Evolutionary conservation across 2,888 invertebrate genomes (phyloP).

Genomic region (Amitus sp.): DNA sequence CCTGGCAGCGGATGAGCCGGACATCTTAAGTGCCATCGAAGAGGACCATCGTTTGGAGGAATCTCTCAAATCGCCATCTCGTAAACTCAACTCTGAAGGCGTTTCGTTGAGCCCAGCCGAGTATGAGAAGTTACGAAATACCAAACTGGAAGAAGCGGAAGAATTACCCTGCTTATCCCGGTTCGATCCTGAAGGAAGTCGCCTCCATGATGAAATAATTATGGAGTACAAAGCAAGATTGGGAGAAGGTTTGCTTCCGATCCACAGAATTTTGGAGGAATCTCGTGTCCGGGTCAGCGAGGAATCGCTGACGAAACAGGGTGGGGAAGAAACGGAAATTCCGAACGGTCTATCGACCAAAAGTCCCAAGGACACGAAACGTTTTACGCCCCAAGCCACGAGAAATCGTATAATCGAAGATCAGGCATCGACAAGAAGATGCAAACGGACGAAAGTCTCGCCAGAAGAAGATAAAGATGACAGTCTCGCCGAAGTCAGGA

Average conservation of each 20-base stretch:
- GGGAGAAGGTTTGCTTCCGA: slow-evolving; percentile 54
- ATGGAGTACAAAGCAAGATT: slow-evolving; percentile 52
- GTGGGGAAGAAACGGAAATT: slow-evolving; percentile 45
- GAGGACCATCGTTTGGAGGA: slow-evolving; percentile 32
- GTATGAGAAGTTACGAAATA: slow-evolving; percentile 46
- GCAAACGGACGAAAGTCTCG: slow-evolving; percentile 15
- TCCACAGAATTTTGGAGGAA: slow-evolving; percentile 55
- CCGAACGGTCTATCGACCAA: slow-evolving; percentile 39
- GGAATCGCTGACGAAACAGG: slow-evolving; percentile 50
- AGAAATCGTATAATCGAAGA: background rate
- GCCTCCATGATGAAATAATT: slow-evolving; percentile 53
- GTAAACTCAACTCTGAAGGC: slow-evolving; percentile 51
- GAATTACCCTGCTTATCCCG: slow-evolving; percentile 4
- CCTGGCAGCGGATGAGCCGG: slow-evolving; percentile 77
- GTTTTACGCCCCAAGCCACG: background rate
- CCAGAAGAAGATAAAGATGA: slow-evolving; percentile 22
- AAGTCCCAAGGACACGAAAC: background rate
- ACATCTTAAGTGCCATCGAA: slow-evolving; percentile 45
- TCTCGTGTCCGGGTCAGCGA: slow-evolving; percentile 56
- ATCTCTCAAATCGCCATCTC: background rate
- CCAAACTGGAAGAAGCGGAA: slow-evolving; percentile 23
- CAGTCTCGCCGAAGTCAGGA: background rate
- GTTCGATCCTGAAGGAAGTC: slow-evolving; percentile 38
- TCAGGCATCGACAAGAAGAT: slow-evolving; percentile 5
- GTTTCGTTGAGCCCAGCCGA: slow-evolving; percentile 53